Percentiles rank a stretch among this genome's conserved stretches.
These are phyloP conservation scores for Umimayanthus kanabou DNA, from an alignment of 92 coral and sea anemone species.

Conservation along the genomic window DNA sequence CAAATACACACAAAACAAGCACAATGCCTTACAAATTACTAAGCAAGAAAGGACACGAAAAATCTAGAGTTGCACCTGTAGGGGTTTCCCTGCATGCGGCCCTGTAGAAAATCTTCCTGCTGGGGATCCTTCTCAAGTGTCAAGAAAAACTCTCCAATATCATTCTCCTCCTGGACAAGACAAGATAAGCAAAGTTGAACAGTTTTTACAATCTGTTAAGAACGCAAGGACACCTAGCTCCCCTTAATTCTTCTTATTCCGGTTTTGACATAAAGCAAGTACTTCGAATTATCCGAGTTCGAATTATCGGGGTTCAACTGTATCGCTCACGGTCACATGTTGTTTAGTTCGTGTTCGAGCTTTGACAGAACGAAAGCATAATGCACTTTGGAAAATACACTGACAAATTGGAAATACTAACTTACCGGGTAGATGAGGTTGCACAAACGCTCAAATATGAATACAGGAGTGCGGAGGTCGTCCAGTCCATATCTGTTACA, in stretches of 20 bases:
- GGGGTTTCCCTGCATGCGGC: constrained; percentile 99
- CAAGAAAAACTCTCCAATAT: constrained; percentile 94
- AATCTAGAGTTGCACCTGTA: constrained; percentile 64
- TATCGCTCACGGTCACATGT: too few relatives aligned
- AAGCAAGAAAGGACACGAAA: neutral
- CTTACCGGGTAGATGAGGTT: constrained; percentile 96
- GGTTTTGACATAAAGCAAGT: too few relatives aligned
- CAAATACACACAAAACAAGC: too few relatives aligned
- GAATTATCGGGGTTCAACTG: too few relatives aligned
- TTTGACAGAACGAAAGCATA: too few relatives aligned
- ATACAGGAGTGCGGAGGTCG: constrained; percentile 97
- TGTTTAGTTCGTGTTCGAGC: too few relatives aligned
- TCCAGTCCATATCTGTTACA: constrained; percentile 86
- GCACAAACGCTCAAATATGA: constrained; percentile 95
- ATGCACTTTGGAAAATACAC: neutral
- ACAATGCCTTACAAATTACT: too few relatives aligned
- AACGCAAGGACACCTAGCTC: neutral
- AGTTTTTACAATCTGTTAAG: neutral
- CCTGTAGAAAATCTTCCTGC: constrained; percentile 97
- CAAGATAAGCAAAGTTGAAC: neutral
- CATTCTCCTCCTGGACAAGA: constrained; percentile 87
- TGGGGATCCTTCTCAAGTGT: constrained; percentile 95
- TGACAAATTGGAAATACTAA: neutral
- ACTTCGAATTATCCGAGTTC: too few relatives aligned
- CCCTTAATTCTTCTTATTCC: neutral